phyloP scores from a whole-genome alignment of 1,140 invertebrate genomes.

The Saxidomus purpurata region DNA sequence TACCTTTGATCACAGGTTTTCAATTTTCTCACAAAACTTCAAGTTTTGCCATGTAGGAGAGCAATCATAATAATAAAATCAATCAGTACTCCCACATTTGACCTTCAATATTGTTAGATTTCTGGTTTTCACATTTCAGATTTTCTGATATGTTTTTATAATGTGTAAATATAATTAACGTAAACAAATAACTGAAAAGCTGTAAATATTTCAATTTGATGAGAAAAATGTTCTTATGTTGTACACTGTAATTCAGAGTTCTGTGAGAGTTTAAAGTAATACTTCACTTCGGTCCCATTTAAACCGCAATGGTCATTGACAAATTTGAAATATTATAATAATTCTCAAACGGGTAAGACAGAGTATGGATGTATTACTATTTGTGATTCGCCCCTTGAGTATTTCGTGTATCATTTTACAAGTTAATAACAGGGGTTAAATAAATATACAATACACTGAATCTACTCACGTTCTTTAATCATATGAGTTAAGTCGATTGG shows the following conservation, averaged over 20 bases:
- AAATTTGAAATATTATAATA: background rate
- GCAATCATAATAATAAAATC: background rate
- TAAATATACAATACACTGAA: too few relatives aligned
- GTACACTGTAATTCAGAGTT: background rate
- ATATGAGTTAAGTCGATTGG: too few relatives aligned
- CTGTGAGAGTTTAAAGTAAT: background rate
- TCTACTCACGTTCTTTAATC: too few relatives aligned
- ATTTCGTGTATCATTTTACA: background rate
- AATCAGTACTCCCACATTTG: background rate
- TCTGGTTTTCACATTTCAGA: conserved; percentile 3
- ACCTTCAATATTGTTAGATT: background rate
- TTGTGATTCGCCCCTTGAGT: background rate
- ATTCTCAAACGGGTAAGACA: background rate
- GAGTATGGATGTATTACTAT: background rate
- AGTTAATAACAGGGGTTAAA: background rate
- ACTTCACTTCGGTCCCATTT: background rate
- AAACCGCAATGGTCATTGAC: background rate
- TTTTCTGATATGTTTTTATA: conserved; percentile 25
- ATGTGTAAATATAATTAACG: background rate
- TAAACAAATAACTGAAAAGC: background rate
- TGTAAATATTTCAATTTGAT: background rate
- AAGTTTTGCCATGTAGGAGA: background rate
- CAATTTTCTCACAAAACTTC: too few relatives aligned
- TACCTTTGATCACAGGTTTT: too few relatives aligned
- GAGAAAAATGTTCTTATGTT: background rate